Evolutionary conservation across 2,113 vertebrate species (phyloP), one percentile per base, ranked within the genome.

Genomic region (Phalacrocorax brasilianus): DNA sequence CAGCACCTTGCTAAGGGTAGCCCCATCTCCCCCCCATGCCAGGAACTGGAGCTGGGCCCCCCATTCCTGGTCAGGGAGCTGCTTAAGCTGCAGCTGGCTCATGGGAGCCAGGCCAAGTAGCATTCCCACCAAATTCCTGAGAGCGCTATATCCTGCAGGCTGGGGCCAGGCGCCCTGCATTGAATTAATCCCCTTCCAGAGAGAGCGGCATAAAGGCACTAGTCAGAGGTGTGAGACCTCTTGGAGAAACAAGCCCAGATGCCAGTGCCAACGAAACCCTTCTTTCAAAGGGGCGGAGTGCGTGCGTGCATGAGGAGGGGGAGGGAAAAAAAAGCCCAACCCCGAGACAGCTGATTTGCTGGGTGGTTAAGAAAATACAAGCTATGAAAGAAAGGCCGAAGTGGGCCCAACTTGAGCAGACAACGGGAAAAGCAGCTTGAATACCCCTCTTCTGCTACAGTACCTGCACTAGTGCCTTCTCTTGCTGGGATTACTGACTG

Each of bases 91-190:
- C 79, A 95, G 56, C 74, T 94, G 70, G 82, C 62, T 92, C 7
- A 45, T 1, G 26, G 88, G 70, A 93, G 12, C 42, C 3, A 6
- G 67, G 92, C 76, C 66, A 81, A 93, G 40, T 14, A 66, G 52
- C 85, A 63, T 95, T 95, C 91, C 59, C 20, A 78, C n/a, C 5
- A 40, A 76, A 91, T 95, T 95, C 79, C 49, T 93, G 26, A 86
- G 76, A 70, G 8, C 4, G 2, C 21, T 86, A 56, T 28, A 80
- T 70, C 58, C 67, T 89, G 59, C 67, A 81, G 52, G 78, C 86
- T 87, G 56, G 35, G 53, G 62, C 70, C 42, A 44, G 44, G 26
- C 8, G 9, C 67, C n/a, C 52, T 4, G 0, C 7, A 2, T 59
- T 4, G 3, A 75, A 91, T 83, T 91, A 40, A 85, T 12, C 27